phyloP scores from a whole-genome alignment of 2,797 vertebrate species.

The Carcharodon carcharias region DNA sequence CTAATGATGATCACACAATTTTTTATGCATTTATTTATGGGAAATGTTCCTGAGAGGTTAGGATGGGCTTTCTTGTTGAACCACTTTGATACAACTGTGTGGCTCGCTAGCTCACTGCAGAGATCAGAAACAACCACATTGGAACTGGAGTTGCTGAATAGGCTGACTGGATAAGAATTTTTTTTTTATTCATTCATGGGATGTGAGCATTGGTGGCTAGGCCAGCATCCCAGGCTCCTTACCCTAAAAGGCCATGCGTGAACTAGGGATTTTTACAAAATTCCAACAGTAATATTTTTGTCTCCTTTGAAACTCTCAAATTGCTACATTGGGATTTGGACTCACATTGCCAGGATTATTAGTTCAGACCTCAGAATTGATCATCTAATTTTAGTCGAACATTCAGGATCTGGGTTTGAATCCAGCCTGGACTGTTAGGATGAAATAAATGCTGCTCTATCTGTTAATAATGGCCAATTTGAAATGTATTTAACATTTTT shows the following conservation, averaged over 20 bases:
- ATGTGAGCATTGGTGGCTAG: too few relatives aligned
- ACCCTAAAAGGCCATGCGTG: not conserved
- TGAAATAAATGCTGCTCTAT: not conserved
- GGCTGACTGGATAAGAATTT: not conserved
- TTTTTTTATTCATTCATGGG: too few relatives aligned
- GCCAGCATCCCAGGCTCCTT: not conserved
- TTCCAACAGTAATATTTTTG: not conserved
- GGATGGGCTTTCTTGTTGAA: not conserved
- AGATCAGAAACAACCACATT: not conserved
- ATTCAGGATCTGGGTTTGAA: not conserved
- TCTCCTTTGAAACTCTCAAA: not conserved
- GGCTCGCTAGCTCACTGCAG: not conserved
- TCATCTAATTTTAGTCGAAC: too few relatives aligned
- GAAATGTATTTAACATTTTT: not conserved
- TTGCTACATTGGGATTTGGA: not conserved
- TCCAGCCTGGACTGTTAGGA: not conserved
- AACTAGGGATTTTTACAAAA: not conserved
- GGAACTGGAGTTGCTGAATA: not conserved
- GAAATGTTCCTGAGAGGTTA: not conserved
- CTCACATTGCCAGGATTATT: not conserved
- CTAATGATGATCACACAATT: not conserved
- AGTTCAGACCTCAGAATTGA: not conserved
- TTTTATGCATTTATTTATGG: not conserved
- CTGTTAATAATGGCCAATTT: not conserved
- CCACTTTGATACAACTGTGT: not conserved